These are phyloP conservation scores for Silurus meridionalis DNA, from an alignment of 2,113 vertebrate species.

Conservation along the genomic window DNA sequence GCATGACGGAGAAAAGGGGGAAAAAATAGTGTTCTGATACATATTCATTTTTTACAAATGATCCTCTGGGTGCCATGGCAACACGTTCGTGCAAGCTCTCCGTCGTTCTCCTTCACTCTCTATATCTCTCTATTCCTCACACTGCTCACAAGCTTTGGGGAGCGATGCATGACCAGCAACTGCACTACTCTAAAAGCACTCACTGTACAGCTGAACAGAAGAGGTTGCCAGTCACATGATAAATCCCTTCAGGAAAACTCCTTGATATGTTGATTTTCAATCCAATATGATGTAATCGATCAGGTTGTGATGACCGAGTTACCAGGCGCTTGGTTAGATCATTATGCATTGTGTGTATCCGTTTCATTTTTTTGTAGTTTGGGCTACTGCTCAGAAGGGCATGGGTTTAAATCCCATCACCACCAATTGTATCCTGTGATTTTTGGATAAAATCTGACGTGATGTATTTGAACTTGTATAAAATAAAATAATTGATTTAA, in stretches of 20 bases:
- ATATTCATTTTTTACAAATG: not conserved
- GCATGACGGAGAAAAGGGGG: not conserved
- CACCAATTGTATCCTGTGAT: not conserved
- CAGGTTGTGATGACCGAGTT: not conserved
- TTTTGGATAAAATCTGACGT: not conserved
- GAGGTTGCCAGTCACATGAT: constrained; percentile 7
- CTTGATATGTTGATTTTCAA: not conserved
- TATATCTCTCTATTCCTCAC: not conserved
- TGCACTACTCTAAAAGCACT: constrained; percentile 22
- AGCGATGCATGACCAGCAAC: constrained; percentile 3
- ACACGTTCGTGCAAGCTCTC: not conserved
- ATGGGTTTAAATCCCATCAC: not conserved
- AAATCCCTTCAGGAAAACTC: not conserved
- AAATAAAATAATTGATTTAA: no score
- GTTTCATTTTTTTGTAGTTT: not conserved
- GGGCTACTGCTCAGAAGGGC: not conserved
- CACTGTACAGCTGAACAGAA: constrained; percentile 2
- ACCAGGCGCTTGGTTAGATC: not conserved
- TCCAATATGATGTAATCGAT: no score
- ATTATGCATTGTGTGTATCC: no score
- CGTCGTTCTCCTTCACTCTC: not conserved
- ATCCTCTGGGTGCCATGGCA: constrained; percentile 25
- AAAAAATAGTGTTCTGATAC: not conserved
- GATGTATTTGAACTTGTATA: no score
- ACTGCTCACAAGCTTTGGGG: not conserved